Conservation (phyloP, 2,888 invertebrate species). For the Lottia gigantea region DNA sequence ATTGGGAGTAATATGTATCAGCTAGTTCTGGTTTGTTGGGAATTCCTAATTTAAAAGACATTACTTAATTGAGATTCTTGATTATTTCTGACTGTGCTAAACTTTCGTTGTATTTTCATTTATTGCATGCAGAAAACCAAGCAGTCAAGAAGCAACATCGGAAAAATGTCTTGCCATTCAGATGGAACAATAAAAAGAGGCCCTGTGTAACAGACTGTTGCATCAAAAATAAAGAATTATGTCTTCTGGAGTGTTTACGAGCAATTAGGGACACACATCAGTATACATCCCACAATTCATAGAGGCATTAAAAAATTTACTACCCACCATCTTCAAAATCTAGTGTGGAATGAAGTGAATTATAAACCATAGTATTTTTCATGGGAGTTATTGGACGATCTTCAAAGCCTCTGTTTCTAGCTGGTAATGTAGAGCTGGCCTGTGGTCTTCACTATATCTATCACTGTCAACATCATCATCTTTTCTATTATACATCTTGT, state of each 20-base stretch:
- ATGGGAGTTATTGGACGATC: constrained; percentile 66
- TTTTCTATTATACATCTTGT: constrained; percentile 12
- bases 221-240: too few species aligned
- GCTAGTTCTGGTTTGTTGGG: constrained; percentile 64
- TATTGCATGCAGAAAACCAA: too few species aligned
- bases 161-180: too few species aligned
- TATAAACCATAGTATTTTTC: constrained; percentile 64
- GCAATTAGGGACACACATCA: too few species aligned
- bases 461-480: constrained; percentile 38
- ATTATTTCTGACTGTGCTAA: too few species aligned
- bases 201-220: too few species aligned
- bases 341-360: constrained; percentile 57
- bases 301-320: background rate
- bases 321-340: constrained; percentile 67
- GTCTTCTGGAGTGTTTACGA: too few species aligned
- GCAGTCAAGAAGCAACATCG: too few species aligned
- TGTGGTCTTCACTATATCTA: constrained; percentile 30
- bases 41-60: constrained; percentile 51
- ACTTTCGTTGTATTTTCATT: too few species aligned
- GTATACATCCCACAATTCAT: too few species aligned
- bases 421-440: constrained; percentile 21
- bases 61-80: background rate
- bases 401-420: constrained; percentile 32
- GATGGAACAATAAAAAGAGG: too few species aligned
- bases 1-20: constrained; percentile 67